A percentile compares a stretch with the other conserved stretches of the same genome.
Conservation (phyloP, 1,140 invertebrate genomes). For the Charaxes varanes region DNA sequence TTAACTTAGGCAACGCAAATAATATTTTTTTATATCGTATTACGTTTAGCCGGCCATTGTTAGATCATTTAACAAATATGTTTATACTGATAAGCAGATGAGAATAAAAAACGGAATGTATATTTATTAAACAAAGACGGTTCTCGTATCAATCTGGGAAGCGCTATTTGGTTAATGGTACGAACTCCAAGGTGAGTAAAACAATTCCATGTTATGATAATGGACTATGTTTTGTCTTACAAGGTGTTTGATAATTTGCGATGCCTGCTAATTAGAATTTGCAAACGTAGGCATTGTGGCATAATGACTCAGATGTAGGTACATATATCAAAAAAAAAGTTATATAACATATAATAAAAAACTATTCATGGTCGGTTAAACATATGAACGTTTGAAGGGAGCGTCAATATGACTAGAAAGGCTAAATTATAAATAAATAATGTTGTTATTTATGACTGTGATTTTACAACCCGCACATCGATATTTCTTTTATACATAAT, state of each 20-base stretch:
- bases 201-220: slow-evolving; percentile 1
- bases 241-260: neutral
- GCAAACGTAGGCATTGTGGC: too few species aligned
- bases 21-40: neutral
- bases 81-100: slow-evolving; percentile 1
- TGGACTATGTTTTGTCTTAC: slow-evolving; percentile 3
- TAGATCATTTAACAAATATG: neutral
- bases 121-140: slow-evolving; percentile 6
- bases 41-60: neutral
- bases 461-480: too few species aligned
- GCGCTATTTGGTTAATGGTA: neutral
- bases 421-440: too few species aligned
- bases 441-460: too few species aligned
- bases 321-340: too few species aligned
- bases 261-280: neutral
- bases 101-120: neutral
- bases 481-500: too few species aligned
- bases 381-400: too few species aligned
- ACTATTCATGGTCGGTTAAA: too few species aligned
- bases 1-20: neutral
- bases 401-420: too few species aligned
- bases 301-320: too few species aligned
- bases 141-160: neutral
- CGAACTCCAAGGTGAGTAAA: neutral
- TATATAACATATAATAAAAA: too few species aligned